Base-by-base conservation (phyloP, 2,888 invertebrate genomes). In the Endotricha flammealis region DNA sequence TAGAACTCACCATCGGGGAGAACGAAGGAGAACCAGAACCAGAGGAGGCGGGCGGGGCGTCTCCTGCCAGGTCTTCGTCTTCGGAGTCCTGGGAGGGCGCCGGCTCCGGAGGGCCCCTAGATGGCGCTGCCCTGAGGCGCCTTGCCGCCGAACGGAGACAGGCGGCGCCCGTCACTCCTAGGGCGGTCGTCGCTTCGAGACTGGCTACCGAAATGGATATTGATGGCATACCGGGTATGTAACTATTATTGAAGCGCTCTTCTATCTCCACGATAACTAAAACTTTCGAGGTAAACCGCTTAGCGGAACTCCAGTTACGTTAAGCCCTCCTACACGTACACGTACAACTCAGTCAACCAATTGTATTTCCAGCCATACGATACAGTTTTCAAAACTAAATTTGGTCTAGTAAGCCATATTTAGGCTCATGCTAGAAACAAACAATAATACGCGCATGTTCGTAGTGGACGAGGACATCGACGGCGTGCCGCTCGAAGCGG, bases 41-140 rank as follows among this genome's bases (percentile, higher is more conserved):
- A 36, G 32, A 32, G 44, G 32, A 22, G 34, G 39, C 37, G 25
- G 27, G 43, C 20, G 66, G 50, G 12, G 82, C 78, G n/a, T 70
- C 63, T 1, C 70, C 64, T 14, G 64, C 64, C 16, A 87, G 74
- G 22, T 88, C 86, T 7, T 81, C 87, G 0, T 88, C 85, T 3
- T 61, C 82, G 0, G 80, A 80, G 11, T 88, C 88, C 43, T 89
- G 91, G 63, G 90, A 89, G 43, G 91, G 90, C 50, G 92, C 91
- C 44, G 48, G 56, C 34, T 50, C 94, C 63, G 93, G 93, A 4
- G 91, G 92, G 35, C 92, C 93, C 27, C 87, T 95, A 40, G 95
- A 95, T 74, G 95, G 95, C 9, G 95, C 95, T 12, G 92, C 95
- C 4, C 86, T 95, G 42, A 79, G 95, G 0, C 92, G 95, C 57